phyloP scores from a whole-genome alignment of 2,113 vertebrate genomes.

The Etia nguti region DNA sequence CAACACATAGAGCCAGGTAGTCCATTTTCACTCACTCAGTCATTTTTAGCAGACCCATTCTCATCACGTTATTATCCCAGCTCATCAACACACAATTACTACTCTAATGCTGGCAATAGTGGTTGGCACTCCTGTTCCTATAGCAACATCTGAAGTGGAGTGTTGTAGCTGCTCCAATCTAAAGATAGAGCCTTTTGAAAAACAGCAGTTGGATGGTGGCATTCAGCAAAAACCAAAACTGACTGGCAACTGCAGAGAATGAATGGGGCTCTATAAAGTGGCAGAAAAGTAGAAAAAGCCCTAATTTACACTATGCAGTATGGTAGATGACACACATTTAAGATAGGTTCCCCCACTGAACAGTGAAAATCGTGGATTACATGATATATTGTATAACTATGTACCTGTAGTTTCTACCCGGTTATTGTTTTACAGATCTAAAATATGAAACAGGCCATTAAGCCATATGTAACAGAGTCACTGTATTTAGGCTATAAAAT shows the following conservation, averaged over 20 bases:
- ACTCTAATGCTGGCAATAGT: neutral
- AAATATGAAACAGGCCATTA: neutral
- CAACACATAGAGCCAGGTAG: neutral
- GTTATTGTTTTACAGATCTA: neutral
- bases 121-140: constrained; percentile 58
- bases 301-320: neutral
- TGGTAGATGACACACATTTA: neutral
- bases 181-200: constrained; percentile 63
- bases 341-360: neutral
- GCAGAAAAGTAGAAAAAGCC: neutral
- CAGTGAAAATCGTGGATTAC: neutral
- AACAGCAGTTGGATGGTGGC: constrained; percentile 8
- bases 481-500: neutral
- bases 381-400: neutral
- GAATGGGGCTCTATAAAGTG: neutral
- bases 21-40: neutral
- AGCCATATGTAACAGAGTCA: neutral
- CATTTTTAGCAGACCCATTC: neutral
- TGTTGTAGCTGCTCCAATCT: constrained; percentile 43
- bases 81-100: neutral
- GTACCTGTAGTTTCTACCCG: neutral
- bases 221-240: neutral
- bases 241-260: neutral
- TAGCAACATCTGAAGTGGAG: constrained; percentile 59
- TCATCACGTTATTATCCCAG: neutral